Conservation (phyloP, 2,797 vertebrate species). For the Eospalax fontanierii region DNA sequence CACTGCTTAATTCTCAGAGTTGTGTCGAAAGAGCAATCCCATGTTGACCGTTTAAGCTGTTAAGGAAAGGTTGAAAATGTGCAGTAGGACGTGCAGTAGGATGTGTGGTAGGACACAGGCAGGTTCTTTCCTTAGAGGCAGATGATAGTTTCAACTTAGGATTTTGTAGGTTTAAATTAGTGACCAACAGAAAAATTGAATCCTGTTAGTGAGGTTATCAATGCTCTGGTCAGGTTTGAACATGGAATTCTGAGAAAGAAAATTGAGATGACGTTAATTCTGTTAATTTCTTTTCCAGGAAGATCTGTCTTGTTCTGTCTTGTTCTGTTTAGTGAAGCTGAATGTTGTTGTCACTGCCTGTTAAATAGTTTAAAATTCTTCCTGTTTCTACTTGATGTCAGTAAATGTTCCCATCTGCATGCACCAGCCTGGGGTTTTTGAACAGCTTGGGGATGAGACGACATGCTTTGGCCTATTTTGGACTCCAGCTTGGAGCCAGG, state of each 20-base stretch:
- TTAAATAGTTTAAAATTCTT: slow-evolving; percentile 67
- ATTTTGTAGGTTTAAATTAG: slow-evolving; percentile 50
- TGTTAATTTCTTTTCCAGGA: slow-evolving; percentile 56
- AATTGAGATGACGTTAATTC: slow-evolving; percentile 29
- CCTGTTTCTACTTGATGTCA: slow-evolving; percentile 34
- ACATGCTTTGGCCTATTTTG: slow-evolving; percentile 51
- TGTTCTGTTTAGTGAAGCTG: slow-evolving; percentile 67
- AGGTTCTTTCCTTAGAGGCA: background rate
- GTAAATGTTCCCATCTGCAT: slow-evolving; percentile 68
- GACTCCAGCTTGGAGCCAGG: background rate
- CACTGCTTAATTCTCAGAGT: background rate
- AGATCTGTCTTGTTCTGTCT: slow-evolving; percentile 65
- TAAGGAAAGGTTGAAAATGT: background rate
- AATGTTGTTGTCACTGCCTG: slow-evolving; percentile 73
- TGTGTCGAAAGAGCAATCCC: background rate
- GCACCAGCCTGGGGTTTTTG: slow-evolving; percentile 58
- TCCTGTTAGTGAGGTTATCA: slow-evolving; percentile 51
- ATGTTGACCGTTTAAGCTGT: background rate
- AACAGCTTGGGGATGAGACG: slow-evolving; percentile 85
- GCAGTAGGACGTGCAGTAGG: background rate
- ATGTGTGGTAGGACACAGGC: background rate
- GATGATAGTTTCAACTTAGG: slow-evolving; percentile 43
- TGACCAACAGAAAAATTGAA: background rate
- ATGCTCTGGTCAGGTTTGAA: slow-evolving; percentile 54
- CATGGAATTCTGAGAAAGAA: background rate